These are phyloP conservation scores for Falco concolor DNA, from an alignment of 2,797 vertebrate genomes.

Conservation along the genomic window DNA sequence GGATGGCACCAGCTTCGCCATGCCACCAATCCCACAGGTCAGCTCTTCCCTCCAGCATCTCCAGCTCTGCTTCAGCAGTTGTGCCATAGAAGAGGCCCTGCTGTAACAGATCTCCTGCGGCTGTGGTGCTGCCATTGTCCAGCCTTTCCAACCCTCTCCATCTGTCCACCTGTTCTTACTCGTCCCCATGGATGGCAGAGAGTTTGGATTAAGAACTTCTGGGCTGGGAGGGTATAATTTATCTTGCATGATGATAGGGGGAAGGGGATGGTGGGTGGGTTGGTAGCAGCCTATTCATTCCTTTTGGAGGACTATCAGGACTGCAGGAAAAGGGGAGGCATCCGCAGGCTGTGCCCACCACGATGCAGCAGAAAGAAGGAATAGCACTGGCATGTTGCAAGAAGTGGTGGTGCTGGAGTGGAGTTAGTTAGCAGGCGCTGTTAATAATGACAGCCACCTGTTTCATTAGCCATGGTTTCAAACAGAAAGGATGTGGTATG, in stretches of 20 bases:
- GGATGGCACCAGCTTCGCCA: neutral
- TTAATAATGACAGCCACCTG: conserved; percentile 52
- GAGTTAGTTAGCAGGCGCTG: neutral
- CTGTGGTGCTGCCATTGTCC: neutral
- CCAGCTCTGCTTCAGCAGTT: neutral
- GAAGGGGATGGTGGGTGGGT: neutral
- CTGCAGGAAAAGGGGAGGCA: neutral
- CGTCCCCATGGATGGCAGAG: neutral
- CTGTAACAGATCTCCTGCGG: neutral
- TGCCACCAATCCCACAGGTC: neutral
- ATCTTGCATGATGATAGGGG: neutral
- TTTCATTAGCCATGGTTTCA: conserved; percentile 42
- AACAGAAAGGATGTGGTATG: conserved; percentile 23
- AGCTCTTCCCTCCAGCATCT: neutral
- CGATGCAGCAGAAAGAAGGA: neutral
- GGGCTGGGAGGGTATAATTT: neutral
- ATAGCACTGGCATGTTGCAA: neutral
- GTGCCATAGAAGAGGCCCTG: neutral
- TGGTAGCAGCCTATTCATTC: neutral
- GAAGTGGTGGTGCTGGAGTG: neutral
- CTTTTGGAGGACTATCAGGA: neutral
- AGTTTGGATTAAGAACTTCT: neutral
- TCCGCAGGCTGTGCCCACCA: neutral
- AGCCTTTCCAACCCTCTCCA: neutral
- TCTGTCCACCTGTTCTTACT: neutral